phyloP scores from a whole-genome alignment of 1,140 invertebrate genomes.

The Varroa destructor region DNA sequence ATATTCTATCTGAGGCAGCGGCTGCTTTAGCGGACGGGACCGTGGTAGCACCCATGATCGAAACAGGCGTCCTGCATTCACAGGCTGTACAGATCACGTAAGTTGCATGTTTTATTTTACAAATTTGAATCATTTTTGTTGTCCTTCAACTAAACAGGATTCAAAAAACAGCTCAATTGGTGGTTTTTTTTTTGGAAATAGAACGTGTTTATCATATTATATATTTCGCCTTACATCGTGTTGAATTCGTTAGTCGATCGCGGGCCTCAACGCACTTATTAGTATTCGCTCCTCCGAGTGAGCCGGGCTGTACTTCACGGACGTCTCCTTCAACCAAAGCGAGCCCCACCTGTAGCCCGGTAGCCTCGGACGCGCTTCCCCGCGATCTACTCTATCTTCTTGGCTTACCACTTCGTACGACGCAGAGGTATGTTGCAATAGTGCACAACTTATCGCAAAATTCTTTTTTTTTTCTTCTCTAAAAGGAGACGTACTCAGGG shows the following conservation, averaged over 20 bases:
- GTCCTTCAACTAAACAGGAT: no score
- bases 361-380: background rate
- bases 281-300: slow-evolving; percentile 8
- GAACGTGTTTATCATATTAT: no score
- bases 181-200: no score
- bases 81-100: background rate
- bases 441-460: no score
- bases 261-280: slow-evolving; percentile 17
- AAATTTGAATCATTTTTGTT: no score
- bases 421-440: slow-evolving; percentile 1
- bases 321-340: no score
- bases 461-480: no score
- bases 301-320: background rate
- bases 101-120: no score
- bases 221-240: no score
- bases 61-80: slow-evolving; percentile 80
- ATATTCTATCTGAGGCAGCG: slow-evolving; percentile 48
- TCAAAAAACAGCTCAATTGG: no score
- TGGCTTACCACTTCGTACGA: slow-evolving; percentile 9
- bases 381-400: slow-evolving; percentile 20
- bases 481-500: no score
- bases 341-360: no score
- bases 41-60: slow-evolving; percentile 72
- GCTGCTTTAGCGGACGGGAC: slow-evolving; percentile 43
- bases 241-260: background rate